Conservation (phyloP, 1,140 invertebrate genomes). For the Brachionus angularis region DNA sequence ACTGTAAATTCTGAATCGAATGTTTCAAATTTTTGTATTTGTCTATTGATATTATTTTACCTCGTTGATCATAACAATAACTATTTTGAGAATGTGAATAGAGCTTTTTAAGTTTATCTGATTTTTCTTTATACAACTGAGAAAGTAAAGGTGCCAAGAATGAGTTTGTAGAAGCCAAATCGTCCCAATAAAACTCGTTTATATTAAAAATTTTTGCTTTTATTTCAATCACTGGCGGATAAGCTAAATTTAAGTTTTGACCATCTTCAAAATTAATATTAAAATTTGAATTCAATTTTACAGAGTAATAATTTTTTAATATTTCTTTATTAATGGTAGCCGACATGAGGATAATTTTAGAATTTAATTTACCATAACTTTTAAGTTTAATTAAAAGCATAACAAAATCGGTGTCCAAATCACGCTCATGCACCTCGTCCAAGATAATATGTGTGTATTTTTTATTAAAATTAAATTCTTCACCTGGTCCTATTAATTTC, state of each 20-base stretch:
- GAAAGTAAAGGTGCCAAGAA: background rate
- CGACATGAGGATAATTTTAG: conserved; percentile 64
- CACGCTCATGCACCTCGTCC: conserved; percentile 59
- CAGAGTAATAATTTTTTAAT: conserved; percentile 54
- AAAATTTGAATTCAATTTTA: background rate
- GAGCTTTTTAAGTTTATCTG: conserved; percentile 1
- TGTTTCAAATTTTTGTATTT: too few relatives aligned
- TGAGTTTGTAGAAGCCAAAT: background rate
- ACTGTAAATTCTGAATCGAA: background rate
- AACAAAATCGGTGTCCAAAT: conserved; percentile 56
- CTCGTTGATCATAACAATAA: too few relatives aligned
- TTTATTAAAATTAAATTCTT: conserved; percentile 48
- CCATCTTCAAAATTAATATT: conserved; percentile 20
- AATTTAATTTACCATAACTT: conserved; percentile 55
- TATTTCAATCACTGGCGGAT: conserved; percentile 52
- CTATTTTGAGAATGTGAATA: too few relatives aligned
- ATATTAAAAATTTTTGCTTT: conserved; percentile 51
- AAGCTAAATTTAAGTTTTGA: conserved; percentile 47
- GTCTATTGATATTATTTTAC: too few relatives aligned
- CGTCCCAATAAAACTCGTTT: conserved; percentile 46
- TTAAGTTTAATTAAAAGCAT: conserved; percentile 54
- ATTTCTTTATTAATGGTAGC: conserved; percentile 54
- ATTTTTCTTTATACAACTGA: background rate
- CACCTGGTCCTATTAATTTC: conserved; percentile 53
- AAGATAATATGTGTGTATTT: conserved; percentile 57